Evolutionary conservation across 1,140 invertebrate genomes (phyloP).

Genomic region (Aphis gossypii): DNA sequence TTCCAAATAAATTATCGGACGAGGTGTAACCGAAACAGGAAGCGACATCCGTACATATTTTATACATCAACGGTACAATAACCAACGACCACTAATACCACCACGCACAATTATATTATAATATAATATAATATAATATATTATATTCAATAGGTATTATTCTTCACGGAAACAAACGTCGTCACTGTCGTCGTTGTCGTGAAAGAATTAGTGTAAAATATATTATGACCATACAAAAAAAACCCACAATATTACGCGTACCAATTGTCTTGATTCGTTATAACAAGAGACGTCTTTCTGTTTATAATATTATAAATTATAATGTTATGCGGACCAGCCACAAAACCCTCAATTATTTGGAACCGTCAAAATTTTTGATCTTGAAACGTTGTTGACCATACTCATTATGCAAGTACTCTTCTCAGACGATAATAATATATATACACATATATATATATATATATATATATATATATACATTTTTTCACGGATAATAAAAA

Average conservation of each 20-base stretch:
- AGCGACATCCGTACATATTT: not conserved
- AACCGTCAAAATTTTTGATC: slow-evolving; percentile 11
- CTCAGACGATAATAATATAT: not conserved
- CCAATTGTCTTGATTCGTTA: not conserved
- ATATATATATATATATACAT: not conserved
- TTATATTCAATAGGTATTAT: not conserved
- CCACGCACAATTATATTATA: not conserved
- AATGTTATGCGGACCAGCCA: not conserved
- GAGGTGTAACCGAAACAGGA: slow-evolving; percentile 8
- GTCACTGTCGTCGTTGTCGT: not conserved
- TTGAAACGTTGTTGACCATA: slow-evolving; percentile 41
- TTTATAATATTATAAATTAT: slow-evolving; percentile 16
- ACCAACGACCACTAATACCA: not conserved
- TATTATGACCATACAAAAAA: not conserved
- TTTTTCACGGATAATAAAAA: slow-evolving; percentile 25
- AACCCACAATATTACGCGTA: not conserved
- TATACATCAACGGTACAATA: not conserved
- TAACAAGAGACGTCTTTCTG: not conserved
- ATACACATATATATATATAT: not conserved
- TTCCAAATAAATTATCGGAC: slow-evolving; percentile 8
- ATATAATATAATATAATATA: not conserved
- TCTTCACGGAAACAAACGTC: not conserved
- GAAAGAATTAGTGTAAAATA: slow-evolving; percentile 12
- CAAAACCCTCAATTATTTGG: slow-evolving; percentile 17
- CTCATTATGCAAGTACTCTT: not conserved